Evolutionary conservation across 1,140 invertebrate genomes (phyloP).

Genomic region (Scaptomyza graminum): DNA sequence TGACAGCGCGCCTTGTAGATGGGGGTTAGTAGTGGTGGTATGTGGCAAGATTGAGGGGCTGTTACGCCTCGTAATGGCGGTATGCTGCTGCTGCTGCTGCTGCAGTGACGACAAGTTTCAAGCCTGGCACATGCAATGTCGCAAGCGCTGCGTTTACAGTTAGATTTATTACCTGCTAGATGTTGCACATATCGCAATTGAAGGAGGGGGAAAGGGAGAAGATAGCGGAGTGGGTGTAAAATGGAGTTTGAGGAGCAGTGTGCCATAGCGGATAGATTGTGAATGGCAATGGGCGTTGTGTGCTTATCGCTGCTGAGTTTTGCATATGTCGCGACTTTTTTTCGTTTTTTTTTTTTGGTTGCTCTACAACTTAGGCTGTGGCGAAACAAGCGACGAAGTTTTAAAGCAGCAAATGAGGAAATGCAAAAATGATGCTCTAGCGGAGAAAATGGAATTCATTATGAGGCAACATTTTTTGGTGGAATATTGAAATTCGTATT

Average conservation of each 20-base stretch:
- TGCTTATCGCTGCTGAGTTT: slow-evolving; percentile 69
- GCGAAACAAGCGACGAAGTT: slow-evolving; percentile 19
- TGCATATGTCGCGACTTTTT: slow-evolving; percentile 71
- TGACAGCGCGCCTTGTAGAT: neutral
- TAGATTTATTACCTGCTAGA: slow-evolving; percentile 81
- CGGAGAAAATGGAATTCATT: neutral
- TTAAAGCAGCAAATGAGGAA: slow-evolving; percentile 2
- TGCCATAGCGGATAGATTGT: slow-evolving; percentile 21
- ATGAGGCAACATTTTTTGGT: neutral
- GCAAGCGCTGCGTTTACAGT: slow-evolving; percentile 80
- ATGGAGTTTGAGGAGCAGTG: slow-evolving; percentile 3
- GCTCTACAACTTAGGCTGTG: slow-evolving; percentile 20
- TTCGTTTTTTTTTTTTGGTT: slow-evolving; percentile 17
- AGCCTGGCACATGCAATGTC: slow-evolving; percentile 74
- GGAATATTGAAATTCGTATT: slow-evolving; percentile 15
- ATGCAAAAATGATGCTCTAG: neutral
- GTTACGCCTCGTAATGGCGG: slow-evolving; percentile 37
- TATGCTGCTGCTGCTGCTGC: slow-evolving; percentile 18
- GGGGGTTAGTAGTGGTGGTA: slow-evolving; percentile 1
- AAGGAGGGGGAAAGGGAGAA: neutral
- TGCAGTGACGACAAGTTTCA: slow-evolving; percentile 78
- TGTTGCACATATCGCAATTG: slow-evolving; percentile 73
- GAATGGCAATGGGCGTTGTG: slow-evolving; percentile 37
- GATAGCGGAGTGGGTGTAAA: neutral
- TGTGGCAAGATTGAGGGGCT: slow-evolving; percentile 26